Conservation (phyloP, 2,113 vertebrate genomes). For the Rhagologus leucostigma region DNA sequence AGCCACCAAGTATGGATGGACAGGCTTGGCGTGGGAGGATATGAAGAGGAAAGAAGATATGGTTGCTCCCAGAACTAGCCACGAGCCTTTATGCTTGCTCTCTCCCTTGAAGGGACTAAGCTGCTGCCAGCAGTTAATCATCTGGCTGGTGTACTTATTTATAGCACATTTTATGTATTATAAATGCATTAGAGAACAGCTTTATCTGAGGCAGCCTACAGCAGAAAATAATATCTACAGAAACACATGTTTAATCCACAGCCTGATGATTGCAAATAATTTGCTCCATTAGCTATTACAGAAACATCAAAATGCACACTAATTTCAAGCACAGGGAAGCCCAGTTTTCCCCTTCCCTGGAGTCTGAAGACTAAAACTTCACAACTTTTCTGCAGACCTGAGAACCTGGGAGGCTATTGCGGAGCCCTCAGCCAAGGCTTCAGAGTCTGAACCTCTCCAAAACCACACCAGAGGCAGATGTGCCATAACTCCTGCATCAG, state of each 20-base stretch:
- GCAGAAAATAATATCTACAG: background rate
- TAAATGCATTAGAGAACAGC: background rate
- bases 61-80: background rate
- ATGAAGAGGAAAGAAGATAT: background rate
- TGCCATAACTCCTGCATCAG: background rate
- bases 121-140: conserved; percentile 25
- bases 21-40: background rate
- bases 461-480: background rate
- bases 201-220: background rate
- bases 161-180: conserved; percentile 6
- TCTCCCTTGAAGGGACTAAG: background rate
- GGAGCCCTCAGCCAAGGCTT: background rate
- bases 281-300: background rate
- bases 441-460: background rate
- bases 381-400: background rate
- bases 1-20: rapidly evolving
- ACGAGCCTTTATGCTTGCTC: background rate
- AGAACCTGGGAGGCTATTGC: background rate
- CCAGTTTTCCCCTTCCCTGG: background rate
- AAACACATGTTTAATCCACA: background rate
- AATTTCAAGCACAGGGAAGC: background rate
- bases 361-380: background rate
- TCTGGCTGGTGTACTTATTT: background rate
- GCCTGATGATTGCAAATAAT: background rate
- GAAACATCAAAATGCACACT: background rate